These are phyloP conservation scores for Agrotis ipsilon DNA, from an alignment of 2,888 invertebrate species.

Conservation along the genomic window DNA sequence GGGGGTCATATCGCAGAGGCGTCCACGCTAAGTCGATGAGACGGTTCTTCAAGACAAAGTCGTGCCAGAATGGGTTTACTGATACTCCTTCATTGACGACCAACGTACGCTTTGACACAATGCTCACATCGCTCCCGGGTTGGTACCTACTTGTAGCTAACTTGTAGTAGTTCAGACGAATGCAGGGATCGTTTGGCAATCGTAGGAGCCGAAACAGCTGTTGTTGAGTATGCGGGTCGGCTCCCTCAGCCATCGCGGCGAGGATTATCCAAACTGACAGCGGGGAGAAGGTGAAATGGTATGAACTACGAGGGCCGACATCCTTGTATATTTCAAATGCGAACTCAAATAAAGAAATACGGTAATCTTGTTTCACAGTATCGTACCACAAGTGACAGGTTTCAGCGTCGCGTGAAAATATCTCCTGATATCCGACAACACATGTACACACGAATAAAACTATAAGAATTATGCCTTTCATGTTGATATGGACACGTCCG, in stretches of 20 bases:
- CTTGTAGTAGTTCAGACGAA: conserved; percentile 33
- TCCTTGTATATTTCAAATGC: neutral
- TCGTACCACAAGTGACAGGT: conserved; percentile 13
- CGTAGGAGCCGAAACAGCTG: conserved; percentile 34
- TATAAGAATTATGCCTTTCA: conserved; percentile 13
- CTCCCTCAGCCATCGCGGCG: conserved; percentile 30
- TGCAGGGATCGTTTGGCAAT: conserved; percentile 33
- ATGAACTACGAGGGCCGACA: conserved; percentile 1
- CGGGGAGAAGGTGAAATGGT: conserved; percentile 29
- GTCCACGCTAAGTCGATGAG: conserved; percentile 35
- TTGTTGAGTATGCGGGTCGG: conserved; percentile 24
- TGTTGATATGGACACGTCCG: conserved; percentile 9
- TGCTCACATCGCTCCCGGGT: conserved; percentile 24
- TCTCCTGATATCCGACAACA: conserved; percentile 26
- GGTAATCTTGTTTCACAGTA: conserved; percentile 28
- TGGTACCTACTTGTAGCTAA: conserved; percentile 27
- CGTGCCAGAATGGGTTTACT: conserved; percentile 32
- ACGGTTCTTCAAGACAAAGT: conserved; percentile 28
- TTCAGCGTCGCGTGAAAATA: conserved; percentile 30
- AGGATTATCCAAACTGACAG: conserved; percentile 38
- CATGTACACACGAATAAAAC: conserved; percentile 10
- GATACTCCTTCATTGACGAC: conserved; percentile 26
- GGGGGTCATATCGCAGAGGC: conserved; percentile 24
- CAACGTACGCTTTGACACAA: conserved; percentile 18
- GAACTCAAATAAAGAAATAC: conserved; percentile 22